These are phyloP conservation scores for Lates calcarifer DNA, from an alignment of 2,113 vertebrate species.

Conservation along the genomic window DNA sequence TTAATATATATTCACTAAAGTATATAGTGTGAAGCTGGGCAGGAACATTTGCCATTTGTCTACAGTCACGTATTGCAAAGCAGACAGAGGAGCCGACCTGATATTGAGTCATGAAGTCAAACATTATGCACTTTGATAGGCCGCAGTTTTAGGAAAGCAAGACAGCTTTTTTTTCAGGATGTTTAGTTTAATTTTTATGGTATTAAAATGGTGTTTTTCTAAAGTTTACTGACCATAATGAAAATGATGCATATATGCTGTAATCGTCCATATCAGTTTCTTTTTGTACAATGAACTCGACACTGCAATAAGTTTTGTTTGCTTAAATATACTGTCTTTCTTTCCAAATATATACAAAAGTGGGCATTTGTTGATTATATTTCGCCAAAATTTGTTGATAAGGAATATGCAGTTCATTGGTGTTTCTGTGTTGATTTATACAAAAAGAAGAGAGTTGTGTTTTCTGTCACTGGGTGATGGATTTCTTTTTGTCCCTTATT, in stretches of 20 bases:
- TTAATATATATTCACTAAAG: constrained; percentile 80
- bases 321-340: constrained; percentile 13
- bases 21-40: constrained; percentile 72
- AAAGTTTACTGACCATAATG: constrained; percentile 57
- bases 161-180: constrained; percentile 38
- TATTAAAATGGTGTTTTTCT: constrained; percentile 47
- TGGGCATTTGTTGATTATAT: constrained; percentile 54
- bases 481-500: constrained; percentile 50
- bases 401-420: constrained; percentile 72
- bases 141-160: constrained; percentile 60
- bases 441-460: constrained; percentile 21
- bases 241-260: constrained; percentile 55
- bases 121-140: constrained; percentile 87
- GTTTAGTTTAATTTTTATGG: constrained; percentile 46
- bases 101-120: constrained; percentile 59
- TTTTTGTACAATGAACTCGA: constrained; percentile 31
- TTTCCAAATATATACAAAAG: constrained; percentile 24
- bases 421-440: constrained; percentile 60
- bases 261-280: constrained; percentile 21
- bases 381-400: constrained; percentile 72
- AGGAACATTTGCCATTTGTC: constrained; percentile 61
- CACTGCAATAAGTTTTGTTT: constrained; percentile 68
- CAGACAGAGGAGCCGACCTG: constrained; percentile 34
- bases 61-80: constrained; percentile 63
- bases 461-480: constrained; percentile 70